Conservation (phyloP, 64 coral and sea anemone genomes). For the Porites lutea region DNA sequence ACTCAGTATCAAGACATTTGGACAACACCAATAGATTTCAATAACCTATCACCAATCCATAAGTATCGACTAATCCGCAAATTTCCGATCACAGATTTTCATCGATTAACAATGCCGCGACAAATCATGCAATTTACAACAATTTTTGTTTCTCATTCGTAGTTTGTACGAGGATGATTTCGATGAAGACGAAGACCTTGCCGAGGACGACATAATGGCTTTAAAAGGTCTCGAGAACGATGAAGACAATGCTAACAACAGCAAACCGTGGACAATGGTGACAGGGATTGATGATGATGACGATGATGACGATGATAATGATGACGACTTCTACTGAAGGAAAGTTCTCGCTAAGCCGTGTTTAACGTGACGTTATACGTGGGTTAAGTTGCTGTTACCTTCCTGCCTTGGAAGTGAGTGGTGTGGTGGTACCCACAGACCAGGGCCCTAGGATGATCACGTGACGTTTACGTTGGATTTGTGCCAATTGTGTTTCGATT, state of each 20-base stretch:
- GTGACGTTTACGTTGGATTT: too few species aligned
- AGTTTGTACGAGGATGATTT: constrained; percentile 91
- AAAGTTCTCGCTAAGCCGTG: neutral
- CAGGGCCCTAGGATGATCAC: neutral
- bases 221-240: constrained; percentile 64
- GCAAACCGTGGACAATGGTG: constrained; percentile 84
- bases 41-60: too few species aligned
- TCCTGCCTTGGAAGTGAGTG: neutral
- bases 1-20: too few species aligned
- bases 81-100: too few species aligned
- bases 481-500: too few species aligned
- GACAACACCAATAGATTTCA: too few species aligned
- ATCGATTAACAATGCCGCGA: too few species aligned
- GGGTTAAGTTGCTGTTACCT: neutral
- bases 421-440: too few species aligned
- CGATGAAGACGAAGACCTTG: constrained; percentile 85
- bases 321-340: constrained; percentile 14
- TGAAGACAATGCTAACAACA: constrained; percentile 28
- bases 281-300: constrained; percentile 58
- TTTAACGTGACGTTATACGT: neutral
- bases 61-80: too few species aligned
- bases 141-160: neutral
- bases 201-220: constrained; percentile 80
- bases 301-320: constrained; percentile 58
- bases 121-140: neutral